Percentiles rank a stretch among this genome's conserved stretches.
phyloP scores from a whole-genome alignment of 2,888 invertebrate species.

The Yponomeuta plumbellus region DNA sequence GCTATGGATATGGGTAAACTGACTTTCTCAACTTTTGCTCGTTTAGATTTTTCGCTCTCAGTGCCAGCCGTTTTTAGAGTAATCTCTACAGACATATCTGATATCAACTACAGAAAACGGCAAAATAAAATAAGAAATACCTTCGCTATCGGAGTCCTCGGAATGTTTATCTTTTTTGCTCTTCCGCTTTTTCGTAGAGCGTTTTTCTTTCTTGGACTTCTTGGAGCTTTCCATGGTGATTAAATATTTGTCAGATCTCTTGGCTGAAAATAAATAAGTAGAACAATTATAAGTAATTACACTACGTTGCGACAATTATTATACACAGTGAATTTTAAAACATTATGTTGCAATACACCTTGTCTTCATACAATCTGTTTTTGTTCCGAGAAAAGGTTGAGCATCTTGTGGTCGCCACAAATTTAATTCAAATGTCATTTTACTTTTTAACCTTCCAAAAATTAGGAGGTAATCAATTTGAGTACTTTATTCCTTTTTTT shows the following conservation, averaged over 20 bases:
- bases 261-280: conserved; percentile 55
- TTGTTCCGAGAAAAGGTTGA: no score
- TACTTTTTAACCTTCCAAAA: no score
- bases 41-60: background rate
- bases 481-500: no score
- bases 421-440: no score
- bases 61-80: background rate
- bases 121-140: conserved; percentile 32
- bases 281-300: background rate
- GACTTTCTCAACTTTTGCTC: no score
- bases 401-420: no score
- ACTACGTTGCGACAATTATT: background rate
- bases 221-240: conserved; percentile 63
- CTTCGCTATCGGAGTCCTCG: conserved; percentile 71
- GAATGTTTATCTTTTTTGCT: conserved; percentile 73
- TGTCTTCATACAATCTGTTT: no score
- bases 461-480: no score
- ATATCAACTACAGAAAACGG: background rate
- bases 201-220: conserved; percentile 66
- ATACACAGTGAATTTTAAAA: no score
- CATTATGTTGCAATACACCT: no score
- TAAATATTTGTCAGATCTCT: conserved; percentile 87
- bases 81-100: background rate
- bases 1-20: no score
- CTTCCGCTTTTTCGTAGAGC: conserved; percentile 79